Percentiles rank a stretch among this genome's conserved stretches.
Evolutionary conservation across 1,140 invertebrate species (phyloP).

Genomic region (Leguminivora glycinivorella): DNA sequence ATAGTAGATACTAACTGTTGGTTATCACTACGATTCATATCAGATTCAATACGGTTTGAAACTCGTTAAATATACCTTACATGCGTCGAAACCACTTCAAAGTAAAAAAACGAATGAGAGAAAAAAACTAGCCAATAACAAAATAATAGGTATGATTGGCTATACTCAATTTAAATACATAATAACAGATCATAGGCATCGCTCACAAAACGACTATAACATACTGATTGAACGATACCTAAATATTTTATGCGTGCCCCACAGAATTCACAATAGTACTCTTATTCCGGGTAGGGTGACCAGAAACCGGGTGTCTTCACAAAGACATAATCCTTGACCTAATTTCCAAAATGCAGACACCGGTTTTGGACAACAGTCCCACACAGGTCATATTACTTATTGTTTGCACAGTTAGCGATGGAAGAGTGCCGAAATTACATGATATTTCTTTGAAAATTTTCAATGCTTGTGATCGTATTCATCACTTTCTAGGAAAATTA

Average conservation of each 20-base stretch:
- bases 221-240: too few relatives aligned
- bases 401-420: slow-evolving; percentile 32
- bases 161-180: background rate
- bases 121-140: background rate
- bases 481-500: too few relatives aligned
- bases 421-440: background rate
- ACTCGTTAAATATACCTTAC: background rate
- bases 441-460: background rate
- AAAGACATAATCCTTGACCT: slow-evolving; percentile 58
- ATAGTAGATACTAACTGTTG: background rate
- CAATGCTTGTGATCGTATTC: background rate
- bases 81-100: background rate
- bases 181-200: background rate
- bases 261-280: slow-evolving; percentile 20
- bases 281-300: slow-evolving; percentile 49
- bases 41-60: background rate
- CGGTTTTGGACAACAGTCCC: slow-evolving; percentile 35
- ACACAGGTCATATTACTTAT: slow-evolving; percentile 59
- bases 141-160: background rate
- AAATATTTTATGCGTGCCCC: background rate
- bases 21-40: background rate
- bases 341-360: slow-evolving; percentile 38
- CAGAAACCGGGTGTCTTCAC: slow-evolving; percentile 41
- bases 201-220: background rate
- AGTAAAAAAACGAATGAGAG: background rate